Base-by-base conservation (phyloP, 2,888 invertebrate genomes). In the Stratiomys singularior region DNA sequence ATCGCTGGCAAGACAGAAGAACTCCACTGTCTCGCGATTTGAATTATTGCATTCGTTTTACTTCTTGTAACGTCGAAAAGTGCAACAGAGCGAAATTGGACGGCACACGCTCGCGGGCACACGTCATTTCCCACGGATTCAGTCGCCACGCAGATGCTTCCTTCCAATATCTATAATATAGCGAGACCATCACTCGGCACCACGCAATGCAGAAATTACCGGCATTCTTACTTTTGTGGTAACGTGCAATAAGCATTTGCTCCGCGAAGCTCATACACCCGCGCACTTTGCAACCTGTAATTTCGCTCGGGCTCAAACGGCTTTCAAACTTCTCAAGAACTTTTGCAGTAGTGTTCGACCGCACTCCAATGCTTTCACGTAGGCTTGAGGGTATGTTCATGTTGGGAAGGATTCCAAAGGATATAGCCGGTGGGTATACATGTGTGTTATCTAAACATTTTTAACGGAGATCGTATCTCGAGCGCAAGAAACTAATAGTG, bases 91-190 rank as follows among this genome's bases (percentile, higher is more conserved):
- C 86, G 86, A 87, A 87, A 87, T 87, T 87, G 87, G 88, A 86
- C 88, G 88, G 88, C 89, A 90, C 89, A 89, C 88, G 90, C 91
- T 90, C 88, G 89, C 88, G 90, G 90, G 88, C 89, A 89, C 88
- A 88, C 89, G 88, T 87, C 87, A 88, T 88, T 89, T 89, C 89
- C 89, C 89, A 89, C 89, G 89, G 88, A 88, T 82, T 82, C 80
- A 76, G 77, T 78, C 71, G 76, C 77, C 76, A 77, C 30, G 44
- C 30, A 47, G 66, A 76, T 69, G 76, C 66, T 63, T 28, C 60
- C 18, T 58, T 21, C 27, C n/a, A 58, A 60, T 74, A 44, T 58
- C 74, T 37, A 74, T 60, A 37, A 58, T 23, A 58, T 60, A 74
- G 60, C 58, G 44, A 58, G 60, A 58, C 74, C 60, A 60, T 44